These are phyloP conservation scores for Anolis sagrei DNA, from an alignment of 2,113 vertebrate species.

Conservation along the genomic window DNA sequence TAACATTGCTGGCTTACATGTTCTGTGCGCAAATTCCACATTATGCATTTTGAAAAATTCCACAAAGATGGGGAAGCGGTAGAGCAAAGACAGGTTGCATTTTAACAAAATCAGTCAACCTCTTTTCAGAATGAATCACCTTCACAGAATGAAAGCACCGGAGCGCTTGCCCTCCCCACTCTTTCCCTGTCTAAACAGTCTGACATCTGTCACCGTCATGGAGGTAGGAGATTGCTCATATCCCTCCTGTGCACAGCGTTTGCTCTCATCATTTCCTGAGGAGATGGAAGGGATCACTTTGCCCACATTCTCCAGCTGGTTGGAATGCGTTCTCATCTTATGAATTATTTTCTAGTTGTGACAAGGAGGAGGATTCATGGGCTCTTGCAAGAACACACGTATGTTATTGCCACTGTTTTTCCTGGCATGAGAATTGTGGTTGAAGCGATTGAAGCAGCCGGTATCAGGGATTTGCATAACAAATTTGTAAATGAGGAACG, in stretches of 20 bases:
- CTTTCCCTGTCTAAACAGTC: background rate
- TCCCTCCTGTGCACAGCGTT: background rate
- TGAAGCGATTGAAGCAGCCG: slow-evolving; percentile 6
- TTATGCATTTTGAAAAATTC: background rate
- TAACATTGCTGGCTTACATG: rapidly evolving
- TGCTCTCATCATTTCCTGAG: background rate
- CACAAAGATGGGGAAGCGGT: background rate
- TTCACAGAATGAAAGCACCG: too few relatives aligned
- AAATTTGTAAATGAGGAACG: background rate
- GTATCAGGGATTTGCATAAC: slow-evolving; percentile 1
- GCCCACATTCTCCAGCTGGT: background rate
- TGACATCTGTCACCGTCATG: background rate
- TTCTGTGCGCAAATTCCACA: too few relatives aligned
- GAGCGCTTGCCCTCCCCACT: too few relatives aligned
- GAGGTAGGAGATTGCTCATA: background rate
- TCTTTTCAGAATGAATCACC: background rate
- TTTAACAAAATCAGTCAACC: background rate
- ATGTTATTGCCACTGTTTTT: background rate
- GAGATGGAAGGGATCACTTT: background rate
- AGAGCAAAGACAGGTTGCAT: too few relatives aligned
- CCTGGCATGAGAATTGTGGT: background rate
- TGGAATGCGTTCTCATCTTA: background rate
- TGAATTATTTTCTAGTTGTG: background rate
- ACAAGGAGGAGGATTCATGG: background rate
- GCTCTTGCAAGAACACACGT: background rate